Evolutionary conservation across 2,113 vertebrate genomes (phyloP).

Genomic region (Colaptes auratus): DNA sequence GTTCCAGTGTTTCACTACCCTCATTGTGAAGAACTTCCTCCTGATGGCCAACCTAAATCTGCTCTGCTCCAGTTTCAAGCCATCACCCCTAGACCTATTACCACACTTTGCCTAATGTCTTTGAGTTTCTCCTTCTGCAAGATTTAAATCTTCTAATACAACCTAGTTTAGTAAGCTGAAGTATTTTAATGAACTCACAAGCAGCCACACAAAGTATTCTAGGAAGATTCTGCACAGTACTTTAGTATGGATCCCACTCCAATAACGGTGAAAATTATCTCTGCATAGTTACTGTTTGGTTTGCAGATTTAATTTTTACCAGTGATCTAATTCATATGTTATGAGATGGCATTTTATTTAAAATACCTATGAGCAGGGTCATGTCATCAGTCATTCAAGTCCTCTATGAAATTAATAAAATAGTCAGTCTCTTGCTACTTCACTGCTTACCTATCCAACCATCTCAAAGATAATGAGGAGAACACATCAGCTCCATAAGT

Average conservation of each 20-base stretch:
- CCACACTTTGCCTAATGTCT: background rate
- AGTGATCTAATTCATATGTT: background rate
- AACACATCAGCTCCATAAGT: background rate
- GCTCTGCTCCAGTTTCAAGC: no score
- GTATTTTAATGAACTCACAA: background rate
- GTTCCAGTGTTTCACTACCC: no score
- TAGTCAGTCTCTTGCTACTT: rapidly evolving
- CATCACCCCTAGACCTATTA: no score
- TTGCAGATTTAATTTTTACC: background rate
- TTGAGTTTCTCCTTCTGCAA: background rate
- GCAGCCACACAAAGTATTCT: background rate
- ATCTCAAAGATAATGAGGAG: background rate
- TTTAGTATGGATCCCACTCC: background rate
- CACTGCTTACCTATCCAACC: background rate
- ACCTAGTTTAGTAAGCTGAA: background rate
- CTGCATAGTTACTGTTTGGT: background rate
- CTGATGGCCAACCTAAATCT: no score
- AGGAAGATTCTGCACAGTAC: background rate
- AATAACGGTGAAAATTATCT: background rate
- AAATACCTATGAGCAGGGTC: background rate
- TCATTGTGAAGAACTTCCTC: no score
- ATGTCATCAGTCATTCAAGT: background rate
- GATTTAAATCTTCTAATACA: background rate
- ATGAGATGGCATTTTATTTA: background rate
- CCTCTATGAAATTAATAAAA: background rate